Evolutionary conservation across 2,888 invertebrate species (phyloP).

Genomic region (Hyppa rectilinea): DNA sequence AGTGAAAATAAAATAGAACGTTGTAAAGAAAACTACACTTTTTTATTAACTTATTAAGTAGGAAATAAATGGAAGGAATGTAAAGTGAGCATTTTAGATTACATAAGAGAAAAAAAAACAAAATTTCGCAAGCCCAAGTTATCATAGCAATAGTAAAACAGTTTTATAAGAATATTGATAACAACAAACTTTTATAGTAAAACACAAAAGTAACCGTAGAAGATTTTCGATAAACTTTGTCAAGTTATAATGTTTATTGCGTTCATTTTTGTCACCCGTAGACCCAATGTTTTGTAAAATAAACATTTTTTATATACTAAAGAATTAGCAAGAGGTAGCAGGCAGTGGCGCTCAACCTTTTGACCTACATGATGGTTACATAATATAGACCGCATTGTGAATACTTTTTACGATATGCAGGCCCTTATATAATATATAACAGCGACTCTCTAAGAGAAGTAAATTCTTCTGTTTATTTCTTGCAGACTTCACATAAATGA

Average conservation of each 20-base stretch:
- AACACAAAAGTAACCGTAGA: constrained; percentile 33
- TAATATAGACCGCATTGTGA: not conserved
- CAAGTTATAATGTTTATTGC: constrained; percentile 27
- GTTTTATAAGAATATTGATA: constrained; percentile 16
- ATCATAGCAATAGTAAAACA: constrained; percentile 18
- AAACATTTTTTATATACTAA: constrained; percentile 20
- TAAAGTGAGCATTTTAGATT: constrained; percentile 62
- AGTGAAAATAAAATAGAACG: constrained; percentile 35
- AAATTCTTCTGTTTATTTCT: constrained; percentile 26
- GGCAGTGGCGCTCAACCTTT: constrained; percentile 8
- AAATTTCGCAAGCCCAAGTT: constrained; percentile 23
- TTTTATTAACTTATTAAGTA: constrained; percentile 42
- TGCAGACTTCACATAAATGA: constrained; percentile 3
- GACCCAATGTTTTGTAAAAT: constrained; percentile 33
- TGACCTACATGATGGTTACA: constrained; percentile 9
- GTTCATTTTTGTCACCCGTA: constrained; percentile 38
- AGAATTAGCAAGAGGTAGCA: constrained; percentile 1
- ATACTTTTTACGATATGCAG: constrained; percentile 34
- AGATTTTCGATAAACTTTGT: constrained; percentile 20
- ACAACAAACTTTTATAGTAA: constrained; percentile 29
- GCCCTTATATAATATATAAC: constrained; percentile 25
- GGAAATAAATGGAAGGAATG: constrained; percentile 63
- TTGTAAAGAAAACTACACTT: constrained; percentile 36
- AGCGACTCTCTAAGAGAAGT: constrained; percentile 41
- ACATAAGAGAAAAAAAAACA: constrained; percentile 21